Base-by-base conservation (phyloP, 2,888 invertebrate genomes). In the Andrena hattorfiana region DNA sequence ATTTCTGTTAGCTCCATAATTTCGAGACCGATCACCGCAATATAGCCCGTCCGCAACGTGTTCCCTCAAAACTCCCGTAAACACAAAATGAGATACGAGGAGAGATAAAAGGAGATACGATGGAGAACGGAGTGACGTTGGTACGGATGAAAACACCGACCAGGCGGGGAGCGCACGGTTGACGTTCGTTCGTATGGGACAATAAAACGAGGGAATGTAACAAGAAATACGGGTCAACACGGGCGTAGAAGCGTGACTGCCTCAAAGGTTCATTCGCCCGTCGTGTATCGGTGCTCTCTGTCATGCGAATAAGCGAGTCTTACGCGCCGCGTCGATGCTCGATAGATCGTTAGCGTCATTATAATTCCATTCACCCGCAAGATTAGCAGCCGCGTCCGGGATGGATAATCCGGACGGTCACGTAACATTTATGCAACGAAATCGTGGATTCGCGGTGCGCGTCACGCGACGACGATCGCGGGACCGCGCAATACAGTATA, bases 381-480 rank as follows among this genome's bases (percentile, higher is more conserved):
- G 49, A 78, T 35, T 26, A 28, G n/a, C 56, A n/a, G n/a, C 8
- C 26, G 4, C 10, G 8, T 26, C 23, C 23, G 1, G 48, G 32
- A 51, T 4, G 20, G 66, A 26, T 49, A 75, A 64, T 60, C 64
- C 30, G 8, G 30, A 56, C 51, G 70, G 35, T 67, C 66, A 30
- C 66, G 62, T 63, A 73, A 78, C 28, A 59, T 68, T 63, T 26
- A 67, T 49, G 72, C 54, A 59, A 79, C 23, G 56, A 69, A 64
- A 73, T 69, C 26, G 20, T 26, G 73, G 59, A 64, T 49, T 49
- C 35, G 8, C 69, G 20, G 20, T 8, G 13, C 13, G 8, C 51
- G 30, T 70, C 64, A 69, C 59, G 80, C 70, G 80, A 60, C 51
- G 56, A 66, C 56, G 30, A 54, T 59, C 35, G 80, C 56, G 48